These are phyloP conservation scores for Nysson spinosus DNA, from an alignment of 2,888 invertebrate species.

Conservation along the genomic window DNA sequence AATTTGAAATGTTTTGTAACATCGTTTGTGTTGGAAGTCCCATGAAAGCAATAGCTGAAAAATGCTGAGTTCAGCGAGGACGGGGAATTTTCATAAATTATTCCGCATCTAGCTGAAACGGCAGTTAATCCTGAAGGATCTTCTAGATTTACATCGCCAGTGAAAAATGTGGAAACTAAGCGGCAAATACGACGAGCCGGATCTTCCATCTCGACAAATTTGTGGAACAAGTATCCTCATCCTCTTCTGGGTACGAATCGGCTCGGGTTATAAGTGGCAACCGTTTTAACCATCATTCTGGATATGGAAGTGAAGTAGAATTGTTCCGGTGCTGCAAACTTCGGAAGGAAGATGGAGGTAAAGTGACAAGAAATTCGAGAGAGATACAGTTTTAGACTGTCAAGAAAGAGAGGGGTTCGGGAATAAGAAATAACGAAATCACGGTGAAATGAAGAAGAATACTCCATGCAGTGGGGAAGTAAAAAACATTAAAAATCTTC, in stretches of 20 bases:
- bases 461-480: too few relatives aligned
- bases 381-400: not conserved
- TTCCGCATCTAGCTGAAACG: too few relatives aligned
- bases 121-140: constrained; percentile 29
- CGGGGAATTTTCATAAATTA: too few relatives aligned
- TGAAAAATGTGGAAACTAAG: constrained; percentile 33
- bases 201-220: constrained; percentile 11
- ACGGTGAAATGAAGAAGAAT: too few relatives aligned
- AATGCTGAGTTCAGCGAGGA: too few relatives aligned
- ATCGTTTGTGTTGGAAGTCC: too few relatives aligned
- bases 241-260: constrained; percentile 2
- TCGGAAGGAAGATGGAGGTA: constrained; percentile 23
- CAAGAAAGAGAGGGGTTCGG: not conserved
- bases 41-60: too few relatives aligned
- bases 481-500: too few relatives aligned
- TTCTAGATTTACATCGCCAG: not conserved
- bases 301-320: constrained; percentile 32
- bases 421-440: too few relatives aligned
- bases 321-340: constrained; percentile 8
- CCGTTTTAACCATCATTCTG: not conserved
- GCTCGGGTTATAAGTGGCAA: constrained; percentile 14
- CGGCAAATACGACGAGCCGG: not conserved
- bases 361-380: constrained; percentile 26
- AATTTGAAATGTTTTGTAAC: too few relatives aligned
- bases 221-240: constrained; percentile 1